Evolutionary conservation across 2,113 vertebrate genomes (phyloP), one percentile per base, ranked within the genome.

Genomic region (Callopanchax toddi): DNA sequence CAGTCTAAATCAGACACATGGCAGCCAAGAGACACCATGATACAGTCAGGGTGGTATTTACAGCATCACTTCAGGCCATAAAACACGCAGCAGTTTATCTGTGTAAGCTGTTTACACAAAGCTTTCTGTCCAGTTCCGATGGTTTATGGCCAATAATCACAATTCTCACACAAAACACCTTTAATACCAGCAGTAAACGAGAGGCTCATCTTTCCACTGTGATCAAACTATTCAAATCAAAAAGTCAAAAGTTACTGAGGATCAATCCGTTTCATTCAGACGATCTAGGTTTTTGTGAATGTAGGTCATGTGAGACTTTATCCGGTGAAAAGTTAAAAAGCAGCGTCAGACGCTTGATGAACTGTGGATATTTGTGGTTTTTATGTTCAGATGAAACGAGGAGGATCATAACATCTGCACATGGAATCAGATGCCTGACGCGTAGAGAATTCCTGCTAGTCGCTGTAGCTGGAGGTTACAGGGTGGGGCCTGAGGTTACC

Each of bases 381-480:
- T 42, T 25, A 32, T 60, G 63, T 59, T 72, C 56, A 75, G 61
- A 76, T 61, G 71, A 75, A 68, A 71, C 59, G 76, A 78, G 84
- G 78, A 78, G 84, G 67, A 77, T 64, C 81, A 78, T 79, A 81
- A 86, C 86, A 90, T 90, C 86, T 91, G 89, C 69, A 78, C 80
- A 74, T 84, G 86, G 84, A 90, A 89, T 89, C 75, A 76, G 86
- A 91, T 63, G 77, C 82, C 70, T 78, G 85, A 74, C 63, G 59
- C 83, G 54, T 44, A 60, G 52, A 69, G 74, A 56, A 85, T 82
- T 84, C 77, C 86, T 81, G 64, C 71, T 54, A 46, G 65, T 54
- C 74, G 55, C 69, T 59, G 53, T 44, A 48, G 67, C 60, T 66
- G 11, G 59, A 69, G 68, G 53, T 29, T 64, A 63, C 0, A 58